These are phyloP conservation scores for Eutrigla gurnardus DNA, from an alignment of 2,797 vertebrate species.

Conservation along the genomic window DNA sequence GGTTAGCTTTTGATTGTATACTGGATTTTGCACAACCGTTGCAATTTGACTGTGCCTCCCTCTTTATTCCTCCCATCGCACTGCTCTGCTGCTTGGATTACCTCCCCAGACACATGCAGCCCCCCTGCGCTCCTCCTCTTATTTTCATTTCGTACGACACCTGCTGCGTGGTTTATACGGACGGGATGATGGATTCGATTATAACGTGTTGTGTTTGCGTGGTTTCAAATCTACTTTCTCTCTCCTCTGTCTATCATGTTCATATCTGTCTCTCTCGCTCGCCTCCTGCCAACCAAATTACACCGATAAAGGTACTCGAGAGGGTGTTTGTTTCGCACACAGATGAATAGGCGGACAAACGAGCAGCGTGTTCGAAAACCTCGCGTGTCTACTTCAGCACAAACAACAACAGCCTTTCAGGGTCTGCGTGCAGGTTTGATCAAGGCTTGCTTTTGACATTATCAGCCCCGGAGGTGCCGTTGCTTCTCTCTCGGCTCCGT, in stretches of 20 bases:
- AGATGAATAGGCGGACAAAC: constrained; percentile 39
- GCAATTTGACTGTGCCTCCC: not conserved
- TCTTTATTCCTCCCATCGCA: not conserved
- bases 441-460: constrained; percentile 65
- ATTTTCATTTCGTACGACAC: not conserved
- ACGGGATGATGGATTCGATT: not conserved
- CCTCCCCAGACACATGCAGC: not conserved
- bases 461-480: constrained; percentile 51
- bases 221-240: not conserved
- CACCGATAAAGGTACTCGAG: constrained; percentile 38
- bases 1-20: not conserved
- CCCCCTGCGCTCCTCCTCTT: not conserved
- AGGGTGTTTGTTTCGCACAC: constrained; percentile 43
- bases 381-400: constrained; percentile 31
- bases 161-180: not conserved
- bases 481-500: constrained; percentile 50
- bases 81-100: not conserved
- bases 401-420: constrained; percentile 18
- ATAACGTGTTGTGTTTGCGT: not conserved
- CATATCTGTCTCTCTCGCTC: not conserved
- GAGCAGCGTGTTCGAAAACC: constrained; percentile 26
- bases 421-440: constrained; percentile 51
- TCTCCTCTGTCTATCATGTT: not conserved
- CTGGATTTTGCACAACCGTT: not conserved
- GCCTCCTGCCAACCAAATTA: constrained; percentile 17